These are phyloP conservation scores for Naja naja DNA, from an alignment of 2,113 vertebrate genomes.

Conservation along the genomic window DNA sequence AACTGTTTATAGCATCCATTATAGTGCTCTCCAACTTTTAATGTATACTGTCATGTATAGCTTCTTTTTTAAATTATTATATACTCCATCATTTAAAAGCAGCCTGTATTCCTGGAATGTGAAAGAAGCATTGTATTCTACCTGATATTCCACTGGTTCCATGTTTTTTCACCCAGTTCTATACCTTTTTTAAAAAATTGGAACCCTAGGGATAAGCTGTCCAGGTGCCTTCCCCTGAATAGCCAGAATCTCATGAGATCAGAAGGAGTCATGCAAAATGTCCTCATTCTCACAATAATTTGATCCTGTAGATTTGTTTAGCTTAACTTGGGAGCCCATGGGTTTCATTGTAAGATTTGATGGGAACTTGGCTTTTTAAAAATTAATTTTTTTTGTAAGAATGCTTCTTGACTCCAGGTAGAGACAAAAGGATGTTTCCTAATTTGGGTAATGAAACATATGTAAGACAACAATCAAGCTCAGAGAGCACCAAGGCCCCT, in stretches of 20 bases:
- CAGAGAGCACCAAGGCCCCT: not conserved
- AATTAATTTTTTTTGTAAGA: not conserved
- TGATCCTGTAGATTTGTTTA: not conserved
- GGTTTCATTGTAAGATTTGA: not conserved
- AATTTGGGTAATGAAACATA: not conserved
- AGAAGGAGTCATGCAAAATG: not conserved
- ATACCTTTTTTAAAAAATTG: not conserved
- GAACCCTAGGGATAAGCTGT: not conserved
- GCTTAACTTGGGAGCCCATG: not conserved
- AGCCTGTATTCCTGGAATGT: not conserved
- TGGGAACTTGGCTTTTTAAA: not conserved
- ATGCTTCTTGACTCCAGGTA: not conserved
- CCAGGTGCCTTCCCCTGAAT: not conserved
- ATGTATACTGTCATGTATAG: not conserved
- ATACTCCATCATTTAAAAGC: not conserved
- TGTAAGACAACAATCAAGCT: not conserved
- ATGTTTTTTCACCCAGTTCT: not conserved
- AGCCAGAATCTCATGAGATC: not conserved
- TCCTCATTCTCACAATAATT: not conserved
- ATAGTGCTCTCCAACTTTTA: not conserved
- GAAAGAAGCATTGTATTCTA: not conserved
- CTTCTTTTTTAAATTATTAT: not conserved
- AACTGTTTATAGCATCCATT: not conserved
- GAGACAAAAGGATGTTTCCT: not conserved
- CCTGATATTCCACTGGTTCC: not conserved